These are phyloP conservation scores for Clamator glandarius DNA, from an alignment of 2,797 vertebrate species.

Conservation along the genomic window DNA sequence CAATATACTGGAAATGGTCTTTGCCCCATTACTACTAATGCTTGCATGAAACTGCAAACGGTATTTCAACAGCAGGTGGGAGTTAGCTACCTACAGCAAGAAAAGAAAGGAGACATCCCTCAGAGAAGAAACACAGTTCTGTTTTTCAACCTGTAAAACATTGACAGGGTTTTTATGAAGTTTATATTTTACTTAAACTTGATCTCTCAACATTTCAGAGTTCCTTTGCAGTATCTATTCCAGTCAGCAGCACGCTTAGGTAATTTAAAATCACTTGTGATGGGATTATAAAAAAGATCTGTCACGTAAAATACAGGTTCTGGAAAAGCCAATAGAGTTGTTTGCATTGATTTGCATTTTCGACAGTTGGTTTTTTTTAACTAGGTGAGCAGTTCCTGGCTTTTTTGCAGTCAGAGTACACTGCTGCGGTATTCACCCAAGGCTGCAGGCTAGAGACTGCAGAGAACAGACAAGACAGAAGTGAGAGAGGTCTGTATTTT, in stretches of 20 bases:
- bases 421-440: background rate
- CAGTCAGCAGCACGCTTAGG: background rate
- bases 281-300: background rate
- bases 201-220: background rate
- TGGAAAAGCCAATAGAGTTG: background rate
- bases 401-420: background rate
- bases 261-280: background rate
- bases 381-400: background rate
- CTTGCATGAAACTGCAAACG: slow-evolving; percentile 67
- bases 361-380: background rate
- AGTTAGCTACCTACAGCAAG: slow-evolving; percentile 57
- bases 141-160: slow-evolving; percentile 15
- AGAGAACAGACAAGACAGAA: background rate
- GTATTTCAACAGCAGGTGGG: slow-evolving; percentile 53
- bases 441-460: background rate
- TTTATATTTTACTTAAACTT: slow-evolving; percentile 42
- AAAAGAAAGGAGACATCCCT: slow-evolving; percentile 26
- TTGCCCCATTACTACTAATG: slow-evolving; percentile 48
- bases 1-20: slow-evolving; percentile 49
- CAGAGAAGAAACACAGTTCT: slow-evolving; percentile 9
- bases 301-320: background rate
- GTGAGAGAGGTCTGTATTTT: background rate
- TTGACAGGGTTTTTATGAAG: background rate
- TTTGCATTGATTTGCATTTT: background rate
- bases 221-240: background rate